A percentile compares a stretch with the other conserved stretches of the same genome.
phyloP scores from a whole-genome alignment of 1,140 invertebrate species.

The Nebria ingens region DNA sequence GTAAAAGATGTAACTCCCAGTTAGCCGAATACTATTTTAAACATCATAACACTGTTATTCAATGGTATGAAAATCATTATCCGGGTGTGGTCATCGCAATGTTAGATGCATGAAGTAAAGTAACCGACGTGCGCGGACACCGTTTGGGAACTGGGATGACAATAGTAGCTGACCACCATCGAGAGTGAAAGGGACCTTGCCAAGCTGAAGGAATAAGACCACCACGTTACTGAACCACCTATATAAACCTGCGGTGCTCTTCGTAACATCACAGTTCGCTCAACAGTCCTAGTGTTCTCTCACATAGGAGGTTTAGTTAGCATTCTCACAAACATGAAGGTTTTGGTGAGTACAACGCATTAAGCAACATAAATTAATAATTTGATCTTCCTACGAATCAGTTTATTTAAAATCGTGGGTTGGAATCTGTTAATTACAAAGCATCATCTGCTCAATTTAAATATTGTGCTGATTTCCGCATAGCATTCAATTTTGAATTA shows the following conservation, averaged over 20 bases:
- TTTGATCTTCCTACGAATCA: too few relatives aligned
- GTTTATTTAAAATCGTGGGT: too few relatives aligned
- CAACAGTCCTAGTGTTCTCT: background rate
- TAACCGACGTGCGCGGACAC: background rate
- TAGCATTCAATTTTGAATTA: too few relatives aligned
- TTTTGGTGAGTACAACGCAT: background rate
- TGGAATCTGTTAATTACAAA: too few relatives aligned
- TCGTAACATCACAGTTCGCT: constrained; percentile 1
- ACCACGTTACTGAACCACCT: background rate
- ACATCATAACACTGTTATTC: too few relatives aligned
- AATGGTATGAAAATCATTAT: too few relatives aligned
- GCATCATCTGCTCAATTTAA: too few relatives aligned
- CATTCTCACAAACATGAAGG: background rate
- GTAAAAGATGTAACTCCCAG: too few relatives aligned
- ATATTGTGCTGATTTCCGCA: too few relatives aligned
- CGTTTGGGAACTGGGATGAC: constrained; percentile 17
- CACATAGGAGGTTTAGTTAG: constrained; percentile 3
- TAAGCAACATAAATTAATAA: too few relatives aligned
- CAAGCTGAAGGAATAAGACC: background rate
- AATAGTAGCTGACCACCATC: background rate
- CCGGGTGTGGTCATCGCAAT: constrained; percentile 33
- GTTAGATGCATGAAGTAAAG: background rate
- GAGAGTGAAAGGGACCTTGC: constrained; percentile 7
- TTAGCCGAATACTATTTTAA: too few relatives aligned
- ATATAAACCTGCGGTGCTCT: background rate